phyloP scores from a whole-genome alignment of 2,113 vertebrate species.

The Sylvia atricapilla region DNA sequence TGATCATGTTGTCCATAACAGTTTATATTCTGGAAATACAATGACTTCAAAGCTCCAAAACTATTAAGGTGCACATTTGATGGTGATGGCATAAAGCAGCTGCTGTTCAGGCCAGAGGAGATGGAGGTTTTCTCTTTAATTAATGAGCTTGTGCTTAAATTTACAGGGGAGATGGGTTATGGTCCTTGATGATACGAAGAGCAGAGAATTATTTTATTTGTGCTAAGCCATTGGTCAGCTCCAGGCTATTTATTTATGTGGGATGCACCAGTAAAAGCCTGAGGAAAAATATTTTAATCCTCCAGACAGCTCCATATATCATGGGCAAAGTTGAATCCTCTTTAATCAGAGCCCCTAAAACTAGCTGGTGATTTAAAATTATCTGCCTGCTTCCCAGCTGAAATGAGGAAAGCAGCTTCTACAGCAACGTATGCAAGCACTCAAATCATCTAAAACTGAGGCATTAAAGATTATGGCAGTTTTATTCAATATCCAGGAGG shows the following conservation, averaged over 20 bases:
- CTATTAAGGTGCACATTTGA: background rate
- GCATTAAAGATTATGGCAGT: constrained; percentile 36
- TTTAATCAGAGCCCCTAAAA: constrained; percentile 48
- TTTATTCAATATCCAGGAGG: constrained; percentile 32
- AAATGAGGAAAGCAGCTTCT: background rate
- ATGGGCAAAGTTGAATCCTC: constrained; percentile 20
- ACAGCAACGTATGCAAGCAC: background rate
- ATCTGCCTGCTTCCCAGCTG: background rate
- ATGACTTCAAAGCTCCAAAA: background rate
- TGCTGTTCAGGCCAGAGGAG: background rate
- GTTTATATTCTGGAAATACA: background rate
- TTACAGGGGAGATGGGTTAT: background rate
- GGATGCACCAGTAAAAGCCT: constrained; percentile 6
- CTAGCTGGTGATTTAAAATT: constrained; percentile 41
- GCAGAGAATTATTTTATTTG: background rate
- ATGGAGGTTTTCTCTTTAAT: background rate
- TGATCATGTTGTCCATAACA: background rate
- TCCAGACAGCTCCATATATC: constrained; percentile 18
- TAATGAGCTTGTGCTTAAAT: background rate
- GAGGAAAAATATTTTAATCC: constrained; percentile 35
- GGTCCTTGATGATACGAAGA: background rate
- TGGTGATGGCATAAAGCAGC: background rate
- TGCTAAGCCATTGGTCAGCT: constrained; percentile 8
- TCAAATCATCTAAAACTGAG: constrained; percentile 7
- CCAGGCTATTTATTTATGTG: constrained; percentile 11